Conservation (phyloP, 2,888 invertebrate species). For the Acrobasis repandana region DNA sequence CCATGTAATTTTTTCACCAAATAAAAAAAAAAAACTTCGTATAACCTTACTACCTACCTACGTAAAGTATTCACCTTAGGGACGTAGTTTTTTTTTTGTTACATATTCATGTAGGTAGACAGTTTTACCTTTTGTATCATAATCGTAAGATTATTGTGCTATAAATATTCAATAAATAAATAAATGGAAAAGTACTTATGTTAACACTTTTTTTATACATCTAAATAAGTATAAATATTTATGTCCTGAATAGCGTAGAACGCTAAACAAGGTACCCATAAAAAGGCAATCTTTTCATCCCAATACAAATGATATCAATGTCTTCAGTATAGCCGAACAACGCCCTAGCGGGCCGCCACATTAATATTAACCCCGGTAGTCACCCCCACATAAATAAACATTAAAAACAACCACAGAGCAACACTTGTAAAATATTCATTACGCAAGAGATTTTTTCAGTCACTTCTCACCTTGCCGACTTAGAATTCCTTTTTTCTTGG, state of each 20-base stretch:
- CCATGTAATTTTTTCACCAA: too few species aligned
- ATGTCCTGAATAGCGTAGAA: background rate
- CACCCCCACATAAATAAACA: slow-evolving; percentile 66
- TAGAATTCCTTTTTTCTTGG: slow-evolving; percentile 49
- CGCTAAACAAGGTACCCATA: background rate
- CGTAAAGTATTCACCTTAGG: too few species aligned
- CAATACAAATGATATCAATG: slow-evolving; percentile 13
- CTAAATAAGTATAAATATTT: too few species aligned
- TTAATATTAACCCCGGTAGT: slow-evolving; percentile 60
- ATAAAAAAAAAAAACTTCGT: too few species aligned
- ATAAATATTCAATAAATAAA: too few species aligned
- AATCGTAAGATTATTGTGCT: too few species aligned
- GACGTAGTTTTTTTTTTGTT: too few species aligned
- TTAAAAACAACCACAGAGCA: slow-evolving; percentile 65
- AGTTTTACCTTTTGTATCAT: too few species aligned
- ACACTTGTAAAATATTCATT: slow-evolving; percentile 68
- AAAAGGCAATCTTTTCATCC: background rate
- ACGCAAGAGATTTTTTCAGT: slow-evolving; percentile 45
- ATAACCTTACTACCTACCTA: too few species aligned
- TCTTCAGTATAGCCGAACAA: slow-evolving; percentile 21
- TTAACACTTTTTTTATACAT: background rate
- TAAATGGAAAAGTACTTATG: too few species aligned
- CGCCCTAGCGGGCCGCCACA: slow-evolving; percentile 36
- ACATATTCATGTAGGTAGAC: too few species aligned
- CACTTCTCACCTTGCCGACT: slow-evolving; percentile 62